Percentiles rank a stretch among this genome's conserved stretches.
These are phyloP conservation scores for Adrianichthys oophorus DNA, from an alignment of 2,797 vertebrate species.

Conservation along the genomic window DNA sequence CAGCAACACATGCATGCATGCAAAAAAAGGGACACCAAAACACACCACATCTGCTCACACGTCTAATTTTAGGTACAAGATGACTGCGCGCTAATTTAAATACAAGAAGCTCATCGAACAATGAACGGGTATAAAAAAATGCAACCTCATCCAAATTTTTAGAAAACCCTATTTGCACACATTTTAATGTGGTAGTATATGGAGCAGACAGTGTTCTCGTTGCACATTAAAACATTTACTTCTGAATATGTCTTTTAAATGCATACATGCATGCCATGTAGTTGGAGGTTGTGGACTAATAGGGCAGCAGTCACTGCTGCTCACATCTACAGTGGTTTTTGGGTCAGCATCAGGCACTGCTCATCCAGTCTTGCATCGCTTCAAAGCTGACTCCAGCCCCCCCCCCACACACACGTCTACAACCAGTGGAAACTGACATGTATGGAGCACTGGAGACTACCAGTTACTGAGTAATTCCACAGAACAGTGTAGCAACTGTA, in stretches of 20 bases:
- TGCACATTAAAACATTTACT: neutral
- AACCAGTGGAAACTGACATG: constrained; percentile 27
- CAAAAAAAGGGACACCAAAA: constrained; percentile 25
- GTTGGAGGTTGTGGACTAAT: constrained; percentile 52
- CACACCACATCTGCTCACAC: constrained; percentile 48
- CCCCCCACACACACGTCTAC: neutral
- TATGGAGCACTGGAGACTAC: neutral
- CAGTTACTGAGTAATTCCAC: too few species aligned
- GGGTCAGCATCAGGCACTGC: constrained; percentile 64
- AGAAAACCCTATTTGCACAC: neutral
- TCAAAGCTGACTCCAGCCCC: constrained; percentile 61
- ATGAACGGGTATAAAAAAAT: too few species aligned
- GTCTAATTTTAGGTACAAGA: constrained; percentile 58
- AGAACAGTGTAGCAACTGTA: too few species aligned
- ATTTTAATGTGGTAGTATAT: neutral
- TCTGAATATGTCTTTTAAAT: neutral
- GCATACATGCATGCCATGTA: neutral
- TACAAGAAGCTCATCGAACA: constrained; percentile 1
- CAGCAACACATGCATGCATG: constrained; percentile 37
- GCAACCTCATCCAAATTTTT: too few species aligned
- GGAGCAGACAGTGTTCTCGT: neutral
- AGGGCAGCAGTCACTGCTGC: constrained; percentile 59
- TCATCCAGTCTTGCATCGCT: constrained; percentile 49
- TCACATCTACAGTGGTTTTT: constrained; percentile 62
- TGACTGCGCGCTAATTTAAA: constrained; percentile 2